Conservation (phyloP, 2,797 vertebrate species). For the Phylloscopus collybita region DNA sequence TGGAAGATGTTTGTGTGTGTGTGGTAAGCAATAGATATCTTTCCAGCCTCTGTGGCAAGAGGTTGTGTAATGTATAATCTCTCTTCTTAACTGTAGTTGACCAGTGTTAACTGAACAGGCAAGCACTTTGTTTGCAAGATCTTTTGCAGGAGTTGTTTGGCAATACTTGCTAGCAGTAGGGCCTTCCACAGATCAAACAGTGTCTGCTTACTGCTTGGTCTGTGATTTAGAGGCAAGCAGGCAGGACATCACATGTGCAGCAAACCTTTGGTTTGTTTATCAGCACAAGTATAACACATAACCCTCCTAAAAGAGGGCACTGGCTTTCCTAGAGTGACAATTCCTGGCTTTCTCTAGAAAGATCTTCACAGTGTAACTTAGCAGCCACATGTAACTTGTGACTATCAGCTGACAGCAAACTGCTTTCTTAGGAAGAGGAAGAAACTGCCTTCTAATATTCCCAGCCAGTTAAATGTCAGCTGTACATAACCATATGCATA, state of each 20-base stretch:
- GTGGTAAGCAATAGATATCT: background rate
- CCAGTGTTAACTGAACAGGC: background rate
- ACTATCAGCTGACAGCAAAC: background rate
- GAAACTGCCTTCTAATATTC: background rate
- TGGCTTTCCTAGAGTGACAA: background rate
- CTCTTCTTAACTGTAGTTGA: background rate
- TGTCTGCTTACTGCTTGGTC: background rate
- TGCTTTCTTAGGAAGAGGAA: background rate
- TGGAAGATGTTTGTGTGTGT: background rate
- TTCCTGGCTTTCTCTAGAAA: background rate
- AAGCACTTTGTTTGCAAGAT: background rate
- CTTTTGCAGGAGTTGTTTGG: background rate
- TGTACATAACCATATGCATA: accelerated
- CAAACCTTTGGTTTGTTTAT: background rate
- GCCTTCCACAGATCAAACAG: accelerated
- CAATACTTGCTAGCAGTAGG: background rate
- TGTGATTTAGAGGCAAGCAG: background rate
- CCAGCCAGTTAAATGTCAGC: too few species aligned
- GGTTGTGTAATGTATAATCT: background rate
- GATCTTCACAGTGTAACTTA: background rate
- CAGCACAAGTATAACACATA: background rate
- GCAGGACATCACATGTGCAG: background rate
- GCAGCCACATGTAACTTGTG: background rate
- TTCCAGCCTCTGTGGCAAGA: background rate
- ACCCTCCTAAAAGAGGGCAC: background rate